A percentile compares a stretch with the other conserved stretches of the same genome.
Conservation (phyloP, 2,113 vertebrate genomes). For the Podiceps cristatus region DNA sequence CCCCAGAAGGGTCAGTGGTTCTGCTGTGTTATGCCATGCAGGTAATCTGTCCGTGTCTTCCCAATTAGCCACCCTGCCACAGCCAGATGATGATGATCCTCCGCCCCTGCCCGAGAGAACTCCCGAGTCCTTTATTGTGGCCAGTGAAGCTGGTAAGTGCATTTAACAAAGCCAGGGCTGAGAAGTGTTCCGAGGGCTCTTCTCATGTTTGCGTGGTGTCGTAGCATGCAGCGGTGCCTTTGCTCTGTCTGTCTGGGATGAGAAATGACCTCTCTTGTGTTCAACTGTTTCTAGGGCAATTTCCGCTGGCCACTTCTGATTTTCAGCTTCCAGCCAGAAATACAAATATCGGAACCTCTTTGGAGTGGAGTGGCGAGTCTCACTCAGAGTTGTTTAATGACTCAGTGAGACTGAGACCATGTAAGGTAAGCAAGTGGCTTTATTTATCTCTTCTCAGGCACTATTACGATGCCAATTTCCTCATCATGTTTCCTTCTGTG, state of each 20-base stretch:
- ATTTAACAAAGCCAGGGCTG: not conserved
- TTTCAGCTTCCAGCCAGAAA: slow-evolving; percentile 34
- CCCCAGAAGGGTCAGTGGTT: not conserved
- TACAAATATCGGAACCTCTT: slow-evolving; percentile 69
- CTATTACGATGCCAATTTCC: not conserved
- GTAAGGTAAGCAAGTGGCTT: slow-evolving; percentile 73
- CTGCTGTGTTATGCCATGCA: not conserved
- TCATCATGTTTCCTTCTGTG: not conserved
- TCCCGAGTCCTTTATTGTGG: slow-evolving; percentile 89
- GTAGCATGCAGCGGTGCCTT: rapidly evolving
- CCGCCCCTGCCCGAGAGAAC: slow-evolving; percentile 92
- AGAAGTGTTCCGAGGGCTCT: not conserved
- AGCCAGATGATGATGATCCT: slow-evolving; percentile 78
- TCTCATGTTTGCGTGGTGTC: rapidly evolving
- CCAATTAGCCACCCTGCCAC: not conserved
- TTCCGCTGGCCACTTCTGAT: not conserved
- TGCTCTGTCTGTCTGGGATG: not conserved
- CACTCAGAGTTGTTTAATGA: not conserved
- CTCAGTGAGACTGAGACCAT: slow-evolving; percentile 64
- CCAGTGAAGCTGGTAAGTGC: slow-evolving; percentile 75
- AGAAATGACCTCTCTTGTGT: not conserved
- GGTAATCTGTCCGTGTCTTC: not conserved
- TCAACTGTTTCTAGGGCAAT: slow-evolving; percentile 44
- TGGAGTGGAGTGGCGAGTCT: slow-evolving; percentile 81
- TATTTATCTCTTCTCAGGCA: not conserved